A percentile compares a stretch with the other conserved stretches of the same genome.
These are phyloP conservation scores for Tursiops truncatus DNA, from an alignment of 2,113 vertebrate genomes.

Conservation along the genomic window DNA sequence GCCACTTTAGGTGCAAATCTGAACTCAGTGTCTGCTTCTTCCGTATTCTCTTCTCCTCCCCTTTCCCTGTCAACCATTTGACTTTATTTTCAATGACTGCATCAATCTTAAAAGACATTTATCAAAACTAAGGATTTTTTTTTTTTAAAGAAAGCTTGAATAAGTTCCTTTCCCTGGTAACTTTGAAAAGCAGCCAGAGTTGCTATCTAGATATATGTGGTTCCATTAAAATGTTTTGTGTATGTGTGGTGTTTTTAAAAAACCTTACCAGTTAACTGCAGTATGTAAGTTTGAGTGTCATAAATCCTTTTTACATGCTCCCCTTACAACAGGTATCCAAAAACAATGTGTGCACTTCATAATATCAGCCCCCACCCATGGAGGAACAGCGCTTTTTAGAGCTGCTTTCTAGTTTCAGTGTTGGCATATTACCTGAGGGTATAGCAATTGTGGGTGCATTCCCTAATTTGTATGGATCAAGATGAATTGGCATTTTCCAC, in stretches of 20 bases:
- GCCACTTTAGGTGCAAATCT: constrained; percentile 66
- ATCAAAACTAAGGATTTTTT: constrained; percentile 49
- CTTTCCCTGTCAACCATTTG: not conserved
- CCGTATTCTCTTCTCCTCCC: not conserved
- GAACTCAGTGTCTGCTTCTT: constrained; percentile 61
- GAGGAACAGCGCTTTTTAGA: constrained; percentile 52
- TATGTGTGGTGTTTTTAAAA: constrained; percentile 44
- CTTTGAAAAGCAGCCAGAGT: constrained; percentile 71
- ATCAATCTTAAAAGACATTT: constrained; percentile 63
- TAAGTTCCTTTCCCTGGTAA: constrained; percentile 69
- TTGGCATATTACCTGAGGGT: constrained; percentile 43
- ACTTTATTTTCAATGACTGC: constrained; percentile 62
- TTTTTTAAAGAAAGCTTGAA: constrained; percentile 55
- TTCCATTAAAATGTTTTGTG: constrained; percentile 63
- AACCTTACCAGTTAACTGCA: constrained; percentile 49
- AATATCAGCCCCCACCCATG: not conserved
- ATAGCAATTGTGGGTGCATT: constrained; percentile 51
- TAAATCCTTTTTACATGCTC: constrained; percentile 7
- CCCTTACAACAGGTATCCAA: constrained; percentile 22
- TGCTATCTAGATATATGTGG: constrained; percentile 52
- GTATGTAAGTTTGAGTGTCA: constrained; percentile 63
- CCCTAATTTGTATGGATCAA: constrained; percentile 21
- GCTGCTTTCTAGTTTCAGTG: constrained; percentile 47
- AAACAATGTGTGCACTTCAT: constrained; percentile 34
- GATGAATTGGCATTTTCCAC: constrained; percentile 51